Conservation (phyloP, 23 tunicate genomes). For the Ciona savignyi region DNA sequence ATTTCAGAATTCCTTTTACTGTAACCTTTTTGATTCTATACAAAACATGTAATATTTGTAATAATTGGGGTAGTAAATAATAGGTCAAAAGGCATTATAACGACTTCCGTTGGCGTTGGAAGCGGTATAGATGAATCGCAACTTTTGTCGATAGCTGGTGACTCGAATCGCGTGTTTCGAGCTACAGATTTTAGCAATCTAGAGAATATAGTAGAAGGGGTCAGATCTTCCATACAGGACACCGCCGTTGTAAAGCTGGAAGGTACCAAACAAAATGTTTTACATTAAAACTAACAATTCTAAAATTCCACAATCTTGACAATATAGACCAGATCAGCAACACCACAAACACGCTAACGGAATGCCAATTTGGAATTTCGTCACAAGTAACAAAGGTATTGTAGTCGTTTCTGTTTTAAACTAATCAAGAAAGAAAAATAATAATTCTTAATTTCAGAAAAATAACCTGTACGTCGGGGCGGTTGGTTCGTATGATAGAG, state of each 20-base stretch:
- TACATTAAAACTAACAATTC: too few relatives aligned
- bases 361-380: conserved; percentile 29
- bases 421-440: too few relatives aligned
- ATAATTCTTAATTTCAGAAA: neutral
- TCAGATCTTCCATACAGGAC: conserved; percentile 8
- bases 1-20: too few relatives aligned
- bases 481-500: conserved; percentile 43
- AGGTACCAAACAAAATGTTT: too few relatives aligned
- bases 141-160: conserved; percentile 20
- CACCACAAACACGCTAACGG: conserved; percentile 12
- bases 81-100: conserved; percentile 9
- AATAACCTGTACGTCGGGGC: conserved; percentile 33
- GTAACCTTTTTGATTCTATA: too few relatives aligned
- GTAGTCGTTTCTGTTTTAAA: too few relatives aligned
- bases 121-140: neutral
- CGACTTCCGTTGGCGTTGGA: conserved; percentile 36
- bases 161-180: neutral
- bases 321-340: conserved; percentile 1
- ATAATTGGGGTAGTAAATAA: too few relatives aligned
- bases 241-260: conserved; percentile 12
- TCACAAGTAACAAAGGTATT: neutral
- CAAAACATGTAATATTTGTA: too few relatives aligned
- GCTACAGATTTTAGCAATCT: conserved; percentile 17
- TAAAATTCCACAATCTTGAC: neutral
- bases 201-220: conserved; percentile 5